A percentile compares a stretch with the other conserved stretches of the same genome.
These are phyloP conservation scores for Himalopsyche anomala DNA, from an alignment of 2,888 invertebrate genomes.

Conservation along the genomic window DNA sequence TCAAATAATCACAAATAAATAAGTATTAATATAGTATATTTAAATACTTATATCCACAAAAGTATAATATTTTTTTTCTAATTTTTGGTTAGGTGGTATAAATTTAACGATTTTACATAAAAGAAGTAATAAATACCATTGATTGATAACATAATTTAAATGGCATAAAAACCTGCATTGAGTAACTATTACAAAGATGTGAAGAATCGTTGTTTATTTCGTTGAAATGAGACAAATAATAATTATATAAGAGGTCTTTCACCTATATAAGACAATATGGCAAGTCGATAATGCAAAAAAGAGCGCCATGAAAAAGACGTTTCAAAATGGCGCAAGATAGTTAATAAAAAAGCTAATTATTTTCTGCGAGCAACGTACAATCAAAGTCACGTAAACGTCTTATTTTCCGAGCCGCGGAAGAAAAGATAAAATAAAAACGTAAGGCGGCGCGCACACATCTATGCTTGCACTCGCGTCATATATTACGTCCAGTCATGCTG, in stretches of 20 bases:
- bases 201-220: too few species aligned
- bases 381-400: conserved; percentile 59
- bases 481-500: conserved; percentile 48
- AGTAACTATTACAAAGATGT: too few species aligned
- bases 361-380: conserved; percentile 54
- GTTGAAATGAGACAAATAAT: not conserved
- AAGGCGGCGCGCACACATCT: conserved; percentile 48
- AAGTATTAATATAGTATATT: too few species aligned
- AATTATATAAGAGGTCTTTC: not conserved
- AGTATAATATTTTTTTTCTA: too few species aligned
- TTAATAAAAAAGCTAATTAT: conserved; percentile 59
- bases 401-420: conserved; percentile 54
- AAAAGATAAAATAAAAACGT: conserved; percentile 56
- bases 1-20: too few species aligned
- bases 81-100: too few species aligned
- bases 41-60: too few species aligned
- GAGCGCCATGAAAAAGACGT: not conserved
- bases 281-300: conserved; percentile 31
- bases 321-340: conserved; percentile 36
- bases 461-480: conserved; percentile 46
- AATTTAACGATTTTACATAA: too few species aligned
- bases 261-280: conserved; percentile 14
- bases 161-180: too few species aligned
- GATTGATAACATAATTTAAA: too few species aligned
- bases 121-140: too few species aligned